Conservation (phyloP, 1,140 invertebrate species). For the Stegodyphus mimosarum region DNA sequence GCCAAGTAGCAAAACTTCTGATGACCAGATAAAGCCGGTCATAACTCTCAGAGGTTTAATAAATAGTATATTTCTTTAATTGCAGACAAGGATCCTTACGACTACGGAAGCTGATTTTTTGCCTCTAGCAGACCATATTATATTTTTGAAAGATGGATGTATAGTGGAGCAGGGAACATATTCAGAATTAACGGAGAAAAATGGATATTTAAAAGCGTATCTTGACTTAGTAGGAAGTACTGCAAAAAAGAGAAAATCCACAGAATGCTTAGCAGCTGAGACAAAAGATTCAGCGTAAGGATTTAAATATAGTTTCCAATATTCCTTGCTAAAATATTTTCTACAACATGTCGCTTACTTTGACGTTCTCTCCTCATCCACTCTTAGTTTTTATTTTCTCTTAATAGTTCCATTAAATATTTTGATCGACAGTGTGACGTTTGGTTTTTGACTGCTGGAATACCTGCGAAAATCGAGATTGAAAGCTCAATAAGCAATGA, state of each 20-base stretch:
- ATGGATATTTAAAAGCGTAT: constrained; percentile 34
- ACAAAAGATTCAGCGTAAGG: not conserved
- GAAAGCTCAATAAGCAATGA: constrained; percentile 14
- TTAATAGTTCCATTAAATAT: not conserved
- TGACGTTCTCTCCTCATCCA: not conserved
- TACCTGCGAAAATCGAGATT: constrained; percentile 5
- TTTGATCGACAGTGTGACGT: constrained; percentile 26
- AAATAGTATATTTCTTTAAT: not conserved
- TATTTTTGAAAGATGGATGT: constrained; percentile 67
- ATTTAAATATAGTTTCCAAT: not conserved
- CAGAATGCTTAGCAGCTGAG: not conserved
- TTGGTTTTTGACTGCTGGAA: constrained; percentile 26
- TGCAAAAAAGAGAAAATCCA: not conserved
- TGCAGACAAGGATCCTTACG: constrained; percentile 69
- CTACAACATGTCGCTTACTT: not conserved
- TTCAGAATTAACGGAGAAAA: constrained; percentile 32
- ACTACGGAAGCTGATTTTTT: constrained; percentile 69
- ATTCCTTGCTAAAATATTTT: not conserved
- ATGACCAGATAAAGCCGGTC: too few species aligned
- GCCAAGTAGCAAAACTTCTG: too few species aligned
- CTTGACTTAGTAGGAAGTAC: not conserved
- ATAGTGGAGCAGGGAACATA: constrained; percentile 67
- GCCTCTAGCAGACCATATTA: constrained; percentile 68
- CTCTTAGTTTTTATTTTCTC: not conserved
- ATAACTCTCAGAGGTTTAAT: too few species aligned